Base-by-base conservation (phyloP, 2,888 invertebrate species). In the Strigamia transsilvanica region DNA sequence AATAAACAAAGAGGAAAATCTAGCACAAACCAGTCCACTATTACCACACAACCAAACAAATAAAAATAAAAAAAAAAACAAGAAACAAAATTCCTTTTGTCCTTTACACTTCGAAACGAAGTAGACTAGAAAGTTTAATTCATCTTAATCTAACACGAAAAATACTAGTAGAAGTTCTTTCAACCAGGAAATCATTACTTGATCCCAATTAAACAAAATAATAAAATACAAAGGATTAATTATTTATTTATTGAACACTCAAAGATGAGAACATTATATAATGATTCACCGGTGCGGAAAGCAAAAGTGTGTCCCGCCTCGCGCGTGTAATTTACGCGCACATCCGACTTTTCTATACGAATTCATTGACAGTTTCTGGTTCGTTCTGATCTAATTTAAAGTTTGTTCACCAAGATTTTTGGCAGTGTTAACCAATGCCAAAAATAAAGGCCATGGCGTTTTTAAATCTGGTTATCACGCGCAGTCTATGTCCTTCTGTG, bases 401-500 rank as follows among this genome's bases (percentile, higher is more conserved):
- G 61, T 61, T 61, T 61, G 61, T 61, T 61, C 61, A 61, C 61
- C 23, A 61, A 61, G 4, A 7, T 2, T 23, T 18, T 61, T 61
- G 61, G 61, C 61, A 18, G 4, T 9, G 0, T 18, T 56, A 15
- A 23, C 21, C 12, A 2, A 2, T 23, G 18, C 61, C 61, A 61
- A 61, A 61, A 61, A 61, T 61, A 61, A 61, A 61, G 61, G 23
- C 61, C 61, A 61, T 18, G 61, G 61, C 61, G 61, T 61, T 61
- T 61, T 61, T 61, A 61, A 61, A 61, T 61, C 61, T 61, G 61
- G 61, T 23, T 61, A 61, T 61, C 23, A 61, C 61, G 61, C 61
- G 21, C 61, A 21, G 38, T 38, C 61, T 23, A 0, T 61, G 61
- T 18, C 61, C 61, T 61, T 61, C 61, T 61, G 12, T 18, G 12